Percentiles rank a stretch among this genome's conserved stretches.
These are phyloP conservation scores for Ophiodon elongatus DNA, from an alignment of 2,113 vertebrate genomes.

Conservation along the genomic window DNA sequence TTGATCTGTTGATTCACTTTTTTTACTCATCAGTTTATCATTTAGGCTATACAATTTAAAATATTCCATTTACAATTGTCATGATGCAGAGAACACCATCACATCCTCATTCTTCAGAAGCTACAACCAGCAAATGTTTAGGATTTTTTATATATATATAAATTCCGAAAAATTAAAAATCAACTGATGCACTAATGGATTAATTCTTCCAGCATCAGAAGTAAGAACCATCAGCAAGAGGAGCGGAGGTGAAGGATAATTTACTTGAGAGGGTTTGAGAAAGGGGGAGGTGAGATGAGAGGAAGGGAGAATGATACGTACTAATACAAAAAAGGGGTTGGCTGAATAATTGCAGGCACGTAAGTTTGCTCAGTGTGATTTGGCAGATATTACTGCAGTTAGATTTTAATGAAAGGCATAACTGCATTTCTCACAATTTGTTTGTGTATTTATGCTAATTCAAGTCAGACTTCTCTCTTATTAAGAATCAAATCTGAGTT, in stretches of 20 bases:
- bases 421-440: conserved; percentile 15
- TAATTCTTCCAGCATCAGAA: background rate
- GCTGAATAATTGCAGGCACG: conserved; percentile 43
- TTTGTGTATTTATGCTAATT: conserved; percentile 13
- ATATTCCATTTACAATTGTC: background rate
- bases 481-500: conserved; percentile 48
- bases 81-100: background rate
- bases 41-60: background rate
- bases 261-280: conserved; percentile 13
- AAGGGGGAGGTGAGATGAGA: background rate
- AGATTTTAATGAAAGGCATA: conserved; percentile 69
- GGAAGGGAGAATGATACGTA: conserved; percentile 15
- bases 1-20: background rate
- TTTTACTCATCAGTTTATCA: background rate
- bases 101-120: too few species aligned
- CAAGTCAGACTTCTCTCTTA: background rate
- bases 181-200: background rate
- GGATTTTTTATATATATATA: too few species aligned
- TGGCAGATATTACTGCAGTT: conserved; percentile 41
- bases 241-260: conserved; percentile 8
- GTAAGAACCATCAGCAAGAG: conserved; percentile 3
- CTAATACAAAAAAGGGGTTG: conserved; percentile 7
- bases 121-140: background rate
- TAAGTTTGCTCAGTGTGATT: conserved; percentile 46
- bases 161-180: background rate